phyloP scores from a whole-genome alignment of 2,113 vertebrate genomes.

The Scopus umbretta region DNA sequence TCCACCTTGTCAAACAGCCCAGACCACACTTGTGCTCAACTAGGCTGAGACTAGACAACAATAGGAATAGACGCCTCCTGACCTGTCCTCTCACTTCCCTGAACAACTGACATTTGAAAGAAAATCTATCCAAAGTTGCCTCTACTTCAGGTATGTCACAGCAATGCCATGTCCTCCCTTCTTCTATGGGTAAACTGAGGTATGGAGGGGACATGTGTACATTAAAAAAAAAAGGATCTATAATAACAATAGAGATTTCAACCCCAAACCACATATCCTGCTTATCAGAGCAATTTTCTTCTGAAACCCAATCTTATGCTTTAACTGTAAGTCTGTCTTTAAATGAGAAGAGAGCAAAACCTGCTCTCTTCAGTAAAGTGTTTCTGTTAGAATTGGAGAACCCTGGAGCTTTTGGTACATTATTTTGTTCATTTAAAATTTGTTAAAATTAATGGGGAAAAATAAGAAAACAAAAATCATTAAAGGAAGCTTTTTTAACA shows the following conservation, averaged over 20 bases:
- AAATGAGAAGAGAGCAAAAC: not conserved
- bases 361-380: not conserved
- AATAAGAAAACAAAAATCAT: not conserved
- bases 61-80: not conserved
- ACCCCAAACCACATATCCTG: not conserved
- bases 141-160: not conserved
- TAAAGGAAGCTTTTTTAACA: not conserved
- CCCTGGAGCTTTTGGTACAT: not conserved
- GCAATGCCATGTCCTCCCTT: not conserved
- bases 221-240: not conserved
- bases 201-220: not conserved
- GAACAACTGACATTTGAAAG: not conserved
- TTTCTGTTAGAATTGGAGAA: not conserved
- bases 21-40: not conserved
- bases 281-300: not conserved
- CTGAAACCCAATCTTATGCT: not conserved
- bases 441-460: conserved; percentile 2
- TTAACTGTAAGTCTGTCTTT: not conserved
- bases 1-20: not conserved
- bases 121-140: not conserved
- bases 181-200: not conserved
- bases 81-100: not conserved
- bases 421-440: not conserved
- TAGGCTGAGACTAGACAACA: not conserved
- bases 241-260: not conserved